Evolutionary conservation across 2,113 vertebrate species (phyloP).

Genomic region (Pycnonotus jocosus): DNA sequence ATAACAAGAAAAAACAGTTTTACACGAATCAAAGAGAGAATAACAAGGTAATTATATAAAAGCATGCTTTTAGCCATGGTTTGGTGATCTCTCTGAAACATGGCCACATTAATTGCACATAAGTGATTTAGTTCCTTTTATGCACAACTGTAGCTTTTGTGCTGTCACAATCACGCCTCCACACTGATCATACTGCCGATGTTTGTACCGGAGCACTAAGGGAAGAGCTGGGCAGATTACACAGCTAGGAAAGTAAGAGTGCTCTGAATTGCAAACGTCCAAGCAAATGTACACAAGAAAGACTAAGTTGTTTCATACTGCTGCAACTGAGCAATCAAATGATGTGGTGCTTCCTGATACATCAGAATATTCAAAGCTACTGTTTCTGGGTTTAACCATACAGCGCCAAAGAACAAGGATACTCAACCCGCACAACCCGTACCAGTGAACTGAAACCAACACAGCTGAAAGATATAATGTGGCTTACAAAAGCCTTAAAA

Average conservation of each 20-base stretch:
- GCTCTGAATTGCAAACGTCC: not conserved
- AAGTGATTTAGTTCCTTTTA: conserved; percentile 27
- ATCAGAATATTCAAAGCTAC: not conserved
- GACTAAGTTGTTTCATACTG: not conserved
- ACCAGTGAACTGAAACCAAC: not conserved
- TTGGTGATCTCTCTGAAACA: not conserved
- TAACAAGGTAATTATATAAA: not conserved
- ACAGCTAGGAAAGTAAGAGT: not conserved
- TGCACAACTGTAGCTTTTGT: not conserved
- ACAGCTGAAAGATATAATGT: not conserved
- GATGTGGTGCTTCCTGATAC: not conserved
- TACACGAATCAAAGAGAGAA: not conserved
- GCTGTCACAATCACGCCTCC: not conserved
- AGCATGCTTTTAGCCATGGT: not conserved
- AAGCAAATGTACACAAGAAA: not conserved
- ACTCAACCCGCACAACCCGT: not conserved
- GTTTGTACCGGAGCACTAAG: accelerated
- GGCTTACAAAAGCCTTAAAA: not conserved
- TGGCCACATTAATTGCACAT: not conserved
- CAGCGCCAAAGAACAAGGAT: not conserved
- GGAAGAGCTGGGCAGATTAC: not conserved
- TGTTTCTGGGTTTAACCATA: not conserved
- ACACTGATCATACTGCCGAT: accelerated
- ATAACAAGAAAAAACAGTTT: not conserved
- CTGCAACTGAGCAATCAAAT: not conserved